A percentile compares a stretch with the other conserved stretches of the same genome.
Evolutionary conservation across 2,113 vertebrate genomes (phyloP).

Genomic region (Benthochromis sp.): DNA sequence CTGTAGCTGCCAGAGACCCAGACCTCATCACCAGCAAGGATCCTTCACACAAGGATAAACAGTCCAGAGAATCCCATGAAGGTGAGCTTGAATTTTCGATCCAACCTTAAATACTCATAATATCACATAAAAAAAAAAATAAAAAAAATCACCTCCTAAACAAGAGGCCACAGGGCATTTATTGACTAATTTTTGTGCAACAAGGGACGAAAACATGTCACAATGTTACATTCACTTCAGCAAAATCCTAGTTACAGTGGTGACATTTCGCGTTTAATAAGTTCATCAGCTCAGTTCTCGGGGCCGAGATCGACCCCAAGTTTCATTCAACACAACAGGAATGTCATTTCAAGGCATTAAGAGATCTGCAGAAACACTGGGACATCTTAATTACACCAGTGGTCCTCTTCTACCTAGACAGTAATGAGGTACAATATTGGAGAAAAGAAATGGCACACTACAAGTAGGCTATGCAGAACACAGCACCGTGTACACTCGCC

Average conservation of each 20-base stretch:
- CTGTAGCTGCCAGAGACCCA: background rate
- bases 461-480: constrained; percentile 50
- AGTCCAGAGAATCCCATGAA: background rate
- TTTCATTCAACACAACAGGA: constrained; percentile 33
- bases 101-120: background rate
- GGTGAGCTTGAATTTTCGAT: background rate
- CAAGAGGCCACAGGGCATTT: constrained; percentile 63
- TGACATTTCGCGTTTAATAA: constrained; percentile 15
- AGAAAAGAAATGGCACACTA: constrained; percentile 50
- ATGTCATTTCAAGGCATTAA: constrained; percentile 59
- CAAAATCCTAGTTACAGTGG: constrained; percentile 36
- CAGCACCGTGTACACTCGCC: constrained; percentile 35
- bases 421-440: constrained; percentile 42
- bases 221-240: constrained; percentile 56
- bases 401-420: constrained; percentile 49
- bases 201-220: constrained; percentile 49
- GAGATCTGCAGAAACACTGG: constrained; percentile 38
- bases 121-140: background rate
- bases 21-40: background rate
- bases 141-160: background rate
- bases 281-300: background rate
- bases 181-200: constrained; percentile 62
- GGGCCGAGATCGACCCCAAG: constrained; percentile 1
- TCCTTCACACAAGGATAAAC: background rate
- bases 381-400: constrained; percentile 10